Evolutionary conservation across 2,113 vertebrate genomes (phyloP).

Genomic region (Excalfactoria chinensis): DNA sequence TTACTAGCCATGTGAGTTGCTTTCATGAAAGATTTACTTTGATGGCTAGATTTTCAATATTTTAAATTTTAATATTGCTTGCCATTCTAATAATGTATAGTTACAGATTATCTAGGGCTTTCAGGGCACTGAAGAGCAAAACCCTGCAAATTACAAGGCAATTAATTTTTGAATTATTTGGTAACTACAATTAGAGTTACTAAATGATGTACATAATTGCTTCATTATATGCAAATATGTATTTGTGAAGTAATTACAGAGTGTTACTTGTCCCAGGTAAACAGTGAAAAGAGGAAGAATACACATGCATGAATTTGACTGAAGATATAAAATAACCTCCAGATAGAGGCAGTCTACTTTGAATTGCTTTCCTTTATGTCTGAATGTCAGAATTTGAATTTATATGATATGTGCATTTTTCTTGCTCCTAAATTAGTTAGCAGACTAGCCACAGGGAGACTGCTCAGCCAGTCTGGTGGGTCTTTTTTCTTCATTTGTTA

Average conservation of each 20-base stretch:
- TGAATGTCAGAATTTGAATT: not conserved
- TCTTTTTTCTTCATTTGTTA: not conserved
- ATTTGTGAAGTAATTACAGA: constrained; percentile 47
- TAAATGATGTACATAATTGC: constrained; percentile 35
- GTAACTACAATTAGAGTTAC: constrained; percentile 32
- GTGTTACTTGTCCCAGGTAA: constrained; percentile 19
- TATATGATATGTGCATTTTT: not conserved
- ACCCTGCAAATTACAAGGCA: constrained; percentile 3
- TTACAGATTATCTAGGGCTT: not conserved
- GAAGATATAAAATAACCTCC: not conserved
- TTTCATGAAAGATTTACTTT: not conserved
- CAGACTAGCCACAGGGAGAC: not conserved
- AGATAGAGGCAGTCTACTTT: not conserved
- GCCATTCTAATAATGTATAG: not conserved
- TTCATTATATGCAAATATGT: constrained; percentile 53
- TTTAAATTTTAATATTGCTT: not conserved
- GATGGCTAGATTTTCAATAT: not conserved
- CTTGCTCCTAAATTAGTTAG: not conserved
- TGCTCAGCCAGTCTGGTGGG: not conserved
- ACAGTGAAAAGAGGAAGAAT: not conserved
- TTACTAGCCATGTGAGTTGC: not conserved
- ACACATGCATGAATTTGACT: not conserved
- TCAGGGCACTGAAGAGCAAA: constrained; percentile 8
- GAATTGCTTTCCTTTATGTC: not conserved
- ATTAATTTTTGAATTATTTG: constrained; percentile 33